Base-by-base conservation (phyloP, 2,113 vertebrate species). In the Lampris incognitus region DNA sequence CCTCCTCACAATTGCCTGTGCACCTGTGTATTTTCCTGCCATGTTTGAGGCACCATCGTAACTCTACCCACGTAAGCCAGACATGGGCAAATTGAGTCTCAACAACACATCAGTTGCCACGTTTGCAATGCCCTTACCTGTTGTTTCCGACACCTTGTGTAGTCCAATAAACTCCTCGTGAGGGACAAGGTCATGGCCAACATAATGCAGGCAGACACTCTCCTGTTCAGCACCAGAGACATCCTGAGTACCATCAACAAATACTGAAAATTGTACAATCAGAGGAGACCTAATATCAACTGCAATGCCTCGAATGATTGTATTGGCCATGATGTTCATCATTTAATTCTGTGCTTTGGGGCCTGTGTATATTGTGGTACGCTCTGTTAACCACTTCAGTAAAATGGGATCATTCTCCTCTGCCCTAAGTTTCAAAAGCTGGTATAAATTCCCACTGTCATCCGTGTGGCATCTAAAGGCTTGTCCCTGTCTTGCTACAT, bases 191-290 rank as follows among this genome's bases (percentile, higher is more conserved):
- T 46, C 44, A 46, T 46, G 44, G 44, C 6, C 44, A 3, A 46
- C 44, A 46, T 46, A 46, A 6, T 6, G 52, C 52, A 55, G 52
- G 9, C 52, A 55, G 52, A 55, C 9, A 55, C 52, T 55, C 52
- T 55, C 52, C 52, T 55, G 52, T 55, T 55, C 52, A 55, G 52
- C 10, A 10, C n/a, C 10, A 55, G n/a, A 58, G 24, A 24, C 24
- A 24, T 24, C 24, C 24, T 24, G 24, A 24, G 24, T 24, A 24
- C 24, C 24, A 24, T 37, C 64, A 36, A 59, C 54, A 36, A 68
- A 46, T 42, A 75, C 49, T 42, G 73, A 75, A 59, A 40, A 54
- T 11, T 65, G 62, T 41, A 74, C 48, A 49, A 49, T 4, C 4
- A 9, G 4, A 5, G 48, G 48, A 49, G 48, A 49, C 48, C 48